Conservation (phyloP, 2,888 invertebrate genomes). For the Periphyllus acericola region DNA sequence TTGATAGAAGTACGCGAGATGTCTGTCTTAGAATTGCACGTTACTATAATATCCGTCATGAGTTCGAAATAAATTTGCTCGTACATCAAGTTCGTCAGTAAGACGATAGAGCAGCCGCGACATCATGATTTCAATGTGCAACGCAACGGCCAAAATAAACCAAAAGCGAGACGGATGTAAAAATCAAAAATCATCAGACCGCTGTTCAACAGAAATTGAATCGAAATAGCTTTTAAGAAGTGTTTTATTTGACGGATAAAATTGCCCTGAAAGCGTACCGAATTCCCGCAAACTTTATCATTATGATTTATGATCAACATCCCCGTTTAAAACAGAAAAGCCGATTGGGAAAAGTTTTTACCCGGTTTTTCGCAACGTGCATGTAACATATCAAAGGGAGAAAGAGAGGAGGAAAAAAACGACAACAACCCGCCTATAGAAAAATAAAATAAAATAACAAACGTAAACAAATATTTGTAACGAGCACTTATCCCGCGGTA, state of each 20-base stretch:
- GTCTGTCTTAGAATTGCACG: neutral
- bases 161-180: too few species aligned
- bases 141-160: neutral
- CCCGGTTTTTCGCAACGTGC: neutral
- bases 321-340: too few species aligned
- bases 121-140: neutral
- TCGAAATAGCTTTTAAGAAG: too few species aligned
- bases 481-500: neutral
- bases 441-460: neutral
- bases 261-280: too few species aligned
- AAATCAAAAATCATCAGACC: too few species aligned
- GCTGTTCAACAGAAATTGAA: too few species aligned
- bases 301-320: too few species aligned
- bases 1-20: neutral
- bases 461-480: neutral
- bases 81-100: neutral
- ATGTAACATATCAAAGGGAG: neutral
- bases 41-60: neutral
- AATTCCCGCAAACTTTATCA: too few species aligned
- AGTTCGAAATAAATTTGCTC: neutral
- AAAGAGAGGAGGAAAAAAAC: neutral
- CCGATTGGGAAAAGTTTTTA: neutral
- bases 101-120: too few species aligned
- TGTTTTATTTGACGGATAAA: too few species aligned
- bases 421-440: neutral